Percentiles rank a stretch among this genome's conserved stretches.
These are phyloP conservation scores for Diloba caeruleocephala DNA, from an alignment of 2,888 invertebrate species.

Conservation along the genomic window DNA sequence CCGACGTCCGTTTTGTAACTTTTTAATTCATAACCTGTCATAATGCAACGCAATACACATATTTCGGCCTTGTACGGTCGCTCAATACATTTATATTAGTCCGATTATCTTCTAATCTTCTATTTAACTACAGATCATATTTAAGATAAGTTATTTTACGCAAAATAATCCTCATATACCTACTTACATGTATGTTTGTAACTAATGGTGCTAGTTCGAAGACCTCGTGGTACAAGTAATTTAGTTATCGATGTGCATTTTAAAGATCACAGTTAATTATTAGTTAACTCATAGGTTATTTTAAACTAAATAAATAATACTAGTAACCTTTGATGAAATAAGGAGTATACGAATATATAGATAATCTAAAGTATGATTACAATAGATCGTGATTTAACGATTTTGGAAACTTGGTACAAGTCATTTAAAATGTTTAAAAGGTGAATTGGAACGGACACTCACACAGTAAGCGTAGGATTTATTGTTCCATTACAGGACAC, in stretches of 20 bases:
- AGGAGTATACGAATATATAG: constrained; percentile 1
- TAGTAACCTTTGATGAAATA: constrained; percentile 13
- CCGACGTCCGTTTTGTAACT: constrained; percentile 41
- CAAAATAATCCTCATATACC: constrained; percentile 9
- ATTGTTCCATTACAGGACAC: constrained; percentile 61
- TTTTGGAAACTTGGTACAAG: constrained; percentile 21
- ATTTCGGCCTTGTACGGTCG: constrained; percentile 28
- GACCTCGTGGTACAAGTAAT: no score
- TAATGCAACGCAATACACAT: constrained; percentile 28
- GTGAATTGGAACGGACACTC: constrained; percentile 54
- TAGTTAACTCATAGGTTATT: neutral
- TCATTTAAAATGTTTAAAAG: constrained; percentile 41
- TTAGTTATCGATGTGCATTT: constrained; percentile 1
- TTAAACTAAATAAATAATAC: constrained; percentile 2
- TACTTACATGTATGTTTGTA: no score
- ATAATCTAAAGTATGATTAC: constrained; percentile 15
- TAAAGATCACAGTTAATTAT: constrained; percentile 4
- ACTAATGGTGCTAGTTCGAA: neutral
- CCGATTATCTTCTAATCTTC: constrained; percentile 29
- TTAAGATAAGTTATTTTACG: constrained; percentile 10
- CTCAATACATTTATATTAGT: constrained; percentile 29
- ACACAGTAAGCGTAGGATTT: constrained; percentile 58
- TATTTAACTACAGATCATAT: constrained; percentile 6
- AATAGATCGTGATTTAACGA: constrained; percentile 14
- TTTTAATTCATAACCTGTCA: constrained; percentile 54